phyloP scores from a whole-genome alignment of 1,140 invertebrate species.

The Sitophilus oryzae region DNA sequence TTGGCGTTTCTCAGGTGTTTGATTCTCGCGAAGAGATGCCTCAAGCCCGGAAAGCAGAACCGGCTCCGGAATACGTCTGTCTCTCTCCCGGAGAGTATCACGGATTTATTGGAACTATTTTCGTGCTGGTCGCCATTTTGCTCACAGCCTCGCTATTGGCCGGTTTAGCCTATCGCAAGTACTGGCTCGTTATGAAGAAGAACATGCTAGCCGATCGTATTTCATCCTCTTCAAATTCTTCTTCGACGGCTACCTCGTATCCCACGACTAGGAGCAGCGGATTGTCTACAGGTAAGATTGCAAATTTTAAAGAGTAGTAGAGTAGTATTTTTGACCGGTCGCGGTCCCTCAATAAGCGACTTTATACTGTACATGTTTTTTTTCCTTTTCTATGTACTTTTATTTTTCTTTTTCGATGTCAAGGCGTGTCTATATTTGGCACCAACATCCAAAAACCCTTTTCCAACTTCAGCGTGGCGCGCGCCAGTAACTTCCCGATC shows the following conservation, averaged over 20 bases:
- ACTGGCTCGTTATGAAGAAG: slow-evolving; percentile 64
- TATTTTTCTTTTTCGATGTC: not conserved
- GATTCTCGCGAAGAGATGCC: slow-evolving; percentile 68
- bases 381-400: too few species aligned
- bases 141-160: slow-evolving; percentile 58
- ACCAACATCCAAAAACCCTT: slow-evolving; percentile 37
- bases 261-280: slow-evolving; percentile 36
- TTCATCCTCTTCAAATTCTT: slow-evolving; percentile 33
- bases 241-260: slow-evolving; percentile 36
- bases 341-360: too few species aligned
- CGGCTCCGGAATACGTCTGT: slow-evolving; percentile 60
- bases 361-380: too few species aligned
- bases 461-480: slow-evolving; percentile 42
- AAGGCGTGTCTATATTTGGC: slow-evolving; percentile 40
- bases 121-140: slow-evolving; percentile 62
- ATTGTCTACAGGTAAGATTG: slow-evolving; percentile 18
- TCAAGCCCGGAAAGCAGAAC: slow-evolving; percentile 53
- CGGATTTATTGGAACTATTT: slow-evolving; percentile 63
- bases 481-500: slow-evolving; percentile 19
- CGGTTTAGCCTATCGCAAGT: slow-evolving; percentile 62
- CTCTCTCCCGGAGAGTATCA: slow-evolving; percentile 71
- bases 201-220: slow-evolving; percentile 55
- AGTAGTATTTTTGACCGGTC: too few species aligned
- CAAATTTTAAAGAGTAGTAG: not conserved
- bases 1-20: slow-evolving; percentile 57